Conservation (phyloP, 1,140 invertebrate species). For the Sycobia sp. region DNA sequence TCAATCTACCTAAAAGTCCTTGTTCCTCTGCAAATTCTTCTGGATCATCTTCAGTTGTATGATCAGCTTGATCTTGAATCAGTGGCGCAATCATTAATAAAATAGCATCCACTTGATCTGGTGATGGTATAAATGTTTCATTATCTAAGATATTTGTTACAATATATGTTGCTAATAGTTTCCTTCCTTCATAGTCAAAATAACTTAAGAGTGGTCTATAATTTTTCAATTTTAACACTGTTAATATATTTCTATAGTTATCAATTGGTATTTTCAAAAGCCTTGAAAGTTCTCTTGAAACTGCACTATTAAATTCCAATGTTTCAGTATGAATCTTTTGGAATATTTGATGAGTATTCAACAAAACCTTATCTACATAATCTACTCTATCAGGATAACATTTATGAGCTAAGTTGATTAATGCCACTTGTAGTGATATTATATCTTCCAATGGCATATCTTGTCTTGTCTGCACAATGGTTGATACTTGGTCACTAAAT, state of each 20-base stretch:
- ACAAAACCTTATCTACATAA: conserved; percentile 94
- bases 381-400: conserved; percentile 94
- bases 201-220: conserved; percentile 85
- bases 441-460: conserved; percentile 97
- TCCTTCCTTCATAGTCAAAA: conserved; percentile 89
- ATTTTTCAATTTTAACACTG: conserved; percentile 81
- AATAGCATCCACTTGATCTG: conserved; percentile 82
- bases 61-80: conserved; percentile 84
- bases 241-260: conserved; percentile 91
- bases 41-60: conserved; percentile 74
- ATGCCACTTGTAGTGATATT: conserved; percentile 91
- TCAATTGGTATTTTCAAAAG: conserved; percentile 94
- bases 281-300: conserved; percentile 90
- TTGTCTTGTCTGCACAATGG: conserved; percentile 90
- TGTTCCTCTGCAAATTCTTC: conserved; percentile 99
- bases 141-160: conserved; percentile 88
- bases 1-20: conserved; percentile 83
- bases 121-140: conserved; percentile 85
- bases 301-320: conserved; percentile 79
- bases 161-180: conserved; percentile 85
- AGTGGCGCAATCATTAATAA: conserved; percentile 83
- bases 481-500: conserved; percentile 96
- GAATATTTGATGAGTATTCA: conserved; percentile 87
- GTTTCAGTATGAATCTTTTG: conserved; percentile 78
- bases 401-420: conserved; percentile 94